Base-by-base conservation (phyloP, 2,888 invertebrate species). In the Cephus sareptanus region DNA sequence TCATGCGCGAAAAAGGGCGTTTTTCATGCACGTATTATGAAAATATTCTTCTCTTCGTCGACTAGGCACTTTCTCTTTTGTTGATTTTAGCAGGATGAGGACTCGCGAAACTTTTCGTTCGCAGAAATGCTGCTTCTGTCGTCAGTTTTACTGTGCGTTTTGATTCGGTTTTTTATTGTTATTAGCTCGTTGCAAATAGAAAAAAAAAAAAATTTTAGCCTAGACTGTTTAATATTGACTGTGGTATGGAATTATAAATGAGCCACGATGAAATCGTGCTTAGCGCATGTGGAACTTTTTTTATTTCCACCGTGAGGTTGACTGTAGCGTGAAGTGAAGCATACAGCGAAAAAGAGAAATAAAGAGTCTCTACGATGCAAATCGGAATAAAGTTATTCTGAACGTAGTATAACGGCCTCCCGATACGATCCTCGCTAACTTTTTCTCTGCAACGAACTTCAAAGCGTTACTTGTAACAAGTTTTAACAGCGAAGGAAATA, bases 191-290 rank as follows among this genome's bases (percentile, higher is more conserved):
- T 6, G 6, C 56, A 23, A 9, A 23, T 23, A 23, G 56, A 23
- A 23, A 23, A 23, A 34, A 56, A 56, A 23, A 23, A 56, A 11
- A 56, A 11, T 0, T 2, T 56, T 2, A 23, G 56, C 23, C 9
- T 23, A 35, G 74, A 80, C 79, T 82, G 76, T 76, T 76, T 79
- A 77, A 79, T 78, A 77, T 82, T 77, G 40, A 75, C 77, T 68
- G n/a, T 34, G 33, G 31, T 75, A 77, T 76, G 77, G 77, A 77
- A 79, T 73, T 75, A 75, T 68, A 76, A 56, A 56, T 56, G 23
- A 56, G 9, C 23, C 56, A 23, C 56, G 56, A 56, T 56, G 9
- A 15, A 56, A 23, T 56, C 56, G 56, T 56, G 15, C 23, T 23
- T 23, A 23, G 9, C 23, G 56, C 23, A 56, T 56, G 23, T 23